phyloP scores from a whole-genome alignment of 2,888 invertebrate species.

The Phortica magna region DNA sequence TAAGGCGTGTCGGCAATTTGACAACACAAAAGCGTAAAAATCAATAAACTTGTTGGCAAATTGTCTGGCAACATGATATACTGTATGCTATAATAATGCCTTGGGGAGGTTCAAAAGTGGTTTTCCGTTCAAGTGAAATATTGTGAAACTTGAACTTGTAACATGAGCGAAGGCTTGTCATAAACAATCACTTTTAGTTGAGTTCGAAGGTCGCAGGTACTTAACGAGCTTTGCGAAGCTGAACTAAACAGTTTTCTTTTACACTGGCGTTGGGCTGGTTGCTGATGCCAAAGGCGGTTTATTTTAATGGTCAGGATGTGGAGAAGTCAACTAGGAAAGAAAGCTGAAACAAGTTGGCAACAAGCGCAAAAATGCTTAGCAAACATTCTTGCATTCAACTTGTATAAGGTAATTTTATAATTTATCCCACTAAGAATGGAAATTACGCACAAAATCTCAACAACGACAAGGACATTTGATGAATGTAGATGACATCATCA shows the following conservation, averaged over 20 bases:
- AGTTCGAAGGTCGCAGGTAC: neutral
- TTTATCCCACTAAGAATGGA: too few species aligned
- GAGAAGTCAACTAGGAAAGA: too few species aligned
- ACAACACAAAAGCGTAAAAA: neutral
- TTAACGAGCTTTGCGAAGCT: neutral
- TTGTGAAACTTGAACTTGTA: neutral
- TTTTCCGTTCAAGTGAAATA: neutral
- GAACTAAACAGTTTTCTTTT: too few species aligned
- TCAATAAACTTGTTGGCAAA: neutral
- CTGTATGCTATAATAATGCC: neutral
- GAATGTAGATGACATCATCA: neutral
- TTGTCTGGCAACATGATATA: neutral
- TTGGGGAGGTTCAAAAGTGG: neutral
- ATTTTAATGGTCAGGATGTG: too few species aligned
- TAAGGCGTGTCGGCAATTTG: too few species aligned
- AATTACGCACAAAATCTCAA: too few species aligned
- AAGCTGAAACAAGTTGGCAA: too few species aligned
- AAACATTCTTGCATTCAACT: too few species aligned
- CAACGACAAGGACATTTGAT: neutral
- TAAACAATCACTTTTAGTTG: neutral
- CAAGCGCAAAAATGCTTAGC: too few species aligned
- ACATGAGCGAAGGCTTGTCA: neutral
- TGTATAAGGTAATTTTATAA: too few species aligned
- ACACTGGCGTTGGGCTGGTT: too few species aligned
- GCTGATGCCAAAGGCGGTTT: too few species aligned